These are phyloP conservation scores for Euzophera pinguis DNA, from an alignment of 2,888 invertebrate species.

Conservation along the genomic window DNA sequence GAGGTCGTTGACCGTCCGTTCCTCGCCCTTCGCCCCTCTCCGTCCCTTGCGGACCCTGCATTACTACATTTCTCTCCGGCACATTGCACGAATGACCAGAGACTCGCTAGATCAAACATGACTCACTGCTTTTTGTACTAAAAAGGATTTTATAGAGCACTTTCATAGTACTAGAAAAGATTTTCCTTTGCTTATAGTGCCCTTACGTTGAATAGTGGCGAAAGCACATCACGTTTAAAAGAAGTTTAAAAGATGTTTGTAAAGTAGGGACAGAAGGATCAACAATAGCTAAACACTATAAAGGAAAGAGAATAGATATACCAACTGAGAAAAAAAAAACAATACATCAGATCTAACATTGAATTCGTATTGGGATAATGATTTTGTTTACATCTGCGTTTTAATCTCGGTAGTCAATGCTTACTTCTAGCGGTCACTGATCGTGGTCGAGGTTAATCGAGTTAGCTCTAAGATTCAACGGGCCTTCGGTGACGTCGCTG, in stretches of 20 bases:
- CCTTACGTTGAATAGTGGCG: too few species aligned
- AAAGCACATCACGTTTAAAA: too few species aligned
- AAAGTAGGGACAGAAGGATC: too few species aligned
- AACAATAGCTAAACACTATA: too few species aligned
- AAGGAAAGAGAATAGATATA: too few species aligned
- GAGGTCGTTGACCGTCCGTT: slow-evolving; percentile 55
- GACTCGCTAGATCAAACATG: slow-evolving; percentile 38
- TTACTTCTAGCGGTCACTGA: slow-evolving; percentile 28
- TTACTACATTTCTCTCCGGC: slow-evolving; percentile 61
- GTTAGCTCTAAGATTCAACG: slow-evolving; percentile 40
- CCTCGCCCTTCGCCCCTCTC: slow-evolving; percentile 32
- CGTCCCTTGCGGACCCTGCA: slow-evolving; percentile 49
- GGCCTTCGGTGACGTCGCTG: slow-evolving; percentile 31
- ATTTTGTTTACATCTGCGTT: slow-evolving; percentile 1
- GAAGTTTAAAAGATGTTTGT: too few species aligned
- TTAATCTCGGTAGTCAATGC: slow-evolving; percentile 9
- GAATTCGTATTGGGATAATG: slow-evolving; percentile 17
- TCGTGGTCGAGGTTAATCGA: slow-evolving; percentile 47
- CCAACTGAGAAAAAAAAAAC: neutral
- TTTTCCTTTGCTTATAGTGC: neutral
- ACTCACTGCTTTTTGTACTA: slow-evolving; percentile 32
- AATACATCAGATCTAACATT: neutral
- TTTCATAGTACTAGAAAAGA: slow-evolving; percentile 2
- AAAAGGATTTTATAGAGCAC: slow-evolving; percentile 30
- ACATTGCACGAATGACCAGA: slow-evolving; percentile 45